Conservation (phyloP, 2,888 invertebrate genomes). For the Endotricha flammealis region DNA sequence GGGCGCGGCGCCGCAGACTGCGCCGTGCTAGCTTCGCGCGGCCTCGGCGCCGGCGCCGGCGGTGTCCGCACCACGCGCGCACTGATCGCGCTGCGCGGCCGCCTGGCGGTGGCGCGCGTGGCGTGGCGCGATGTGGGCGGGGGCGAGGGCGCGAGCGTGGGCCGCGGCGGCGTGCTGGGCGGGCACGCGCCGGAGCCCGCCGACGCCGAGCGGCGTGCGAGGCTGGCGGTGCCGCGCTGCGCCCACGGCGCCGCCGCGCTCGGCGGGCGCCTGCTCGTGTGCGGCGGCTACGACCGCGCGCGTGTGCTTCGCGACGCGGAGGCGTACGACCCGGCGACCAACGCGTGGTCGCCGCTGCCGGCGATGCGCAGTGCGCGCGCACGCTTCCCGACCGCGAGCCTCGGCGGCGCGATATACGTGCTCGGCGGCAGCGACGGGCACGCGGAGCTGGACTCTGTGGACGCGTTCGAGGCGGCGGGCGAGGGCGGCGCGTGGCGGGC, state of each 20-base stretch:
- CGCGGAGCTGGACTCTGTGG: slow-evolving; percentile 82
- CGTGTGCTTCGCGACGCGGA: slow-evolving; percentile 88
- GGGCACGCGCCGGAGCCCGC: slow-evolving; percentile 85
- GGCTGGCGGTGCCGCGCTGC: slow-evolving; percentile 79
- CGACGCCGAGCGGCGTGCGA: slow-evolving; percentile 61
- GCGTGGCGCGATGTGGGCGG: slow-evolving; percentile 62
- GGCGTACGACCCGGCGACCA: slow-evolving; percentile 83
- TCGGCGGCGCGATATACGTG: slow-evolving; percentile 84
- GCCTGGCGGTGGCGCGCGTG: slow-evolving; percentile 32
- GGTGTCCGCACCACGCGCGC: slow-evolving; percentile 47
- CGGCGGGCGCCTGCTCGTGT: slow-evolving; percentile 84
- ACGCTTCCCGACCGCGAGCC: slow-evolving; percentile 84
- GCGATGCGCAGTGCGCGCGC: slow-evolving; percentile 87
- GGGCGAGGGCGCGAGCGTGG: slow-evolving; percentile 81
- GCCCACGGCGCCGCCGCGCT: slow-evolving; percentile 86
- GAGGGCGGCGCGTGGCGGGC: slow-evolving; percentile 28
- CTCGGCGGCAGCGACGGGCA: slow-evolving; percentile 91
- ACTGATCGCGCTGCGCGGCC: slow-evolving; percentile 19
- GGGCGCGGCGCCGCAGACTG: slow-evolving; percentile 11
- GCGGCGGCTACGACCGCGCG: slow-evolving; percentile 90
- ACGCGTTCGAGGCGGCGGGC: slow-evolving; percentile 31
- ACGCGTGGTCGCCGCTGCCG: slow-evolving; percentile 83
- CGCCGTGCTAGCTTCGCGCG: slow-evolving; percentile 70
- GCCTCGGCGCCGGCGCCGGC: slow-evolving; percentile 36
- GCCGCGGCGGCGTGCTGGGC: slow-evolving; percentile 79